Conservation (phyloP, 2,113 vertebrate species). For the Pseudorhombus dupliciocellatus region DNA sequence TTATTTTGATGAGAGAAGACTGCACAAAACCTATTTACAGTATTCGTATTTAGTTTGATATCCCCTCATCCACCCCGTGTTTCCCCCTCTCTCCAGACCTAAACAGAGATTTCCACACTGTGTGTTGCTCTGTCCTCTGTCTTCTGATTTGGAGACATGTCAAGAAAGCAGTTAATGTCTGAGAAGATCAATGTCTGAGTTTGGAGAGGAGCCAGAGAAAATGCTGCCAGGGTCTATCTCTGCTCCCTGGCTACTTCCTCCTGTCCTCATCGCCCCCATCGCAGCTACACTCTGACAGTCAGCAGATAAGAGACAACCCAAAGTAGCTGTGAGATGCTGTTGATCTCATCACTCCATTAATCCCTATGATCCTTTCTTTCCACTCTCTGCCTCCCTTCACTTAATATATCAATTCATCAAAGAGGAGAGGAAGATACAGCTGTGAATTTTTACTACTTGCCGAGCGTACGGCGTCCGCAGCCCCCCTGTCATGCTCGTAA, state of each 20-base stretch:
- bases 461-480: neutral
- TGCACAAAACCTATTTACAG: neutral
- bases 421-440: slow-evolving; percentile 12
- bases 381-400: slow-evolving; percentile 10
- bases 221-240: slow-evolving; percentile 31
- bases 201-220: slow-evolving; percentile 56
- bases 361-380: neutral
- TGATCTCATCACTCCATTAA: neutral
- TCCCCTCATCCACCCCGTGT: neutral
- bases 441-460: slow-evolving; percentile 22
- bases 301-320: slow-evolving; percentile 27
- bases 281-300: slow-evolving; percentile 17
- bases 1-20: neutral
- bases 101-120: neutral
- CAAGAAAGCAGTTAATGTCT: slow-evolving; percentile 25
- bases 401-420: slow-evolving; percentile 19
- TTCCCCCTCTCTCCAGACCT: neutral
- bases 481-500: slow-evolving; percentile 23
- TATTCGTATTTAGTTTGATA: slow-evolving; percentile 1
- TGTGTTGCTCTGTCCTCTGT: slow-evolving; percentile 28
- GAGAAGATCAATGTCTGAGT: slow-evolving; percentile 50
- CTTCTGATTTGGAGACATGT: slow-evolving; percentile 1
- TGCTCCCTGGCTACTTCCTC: slow-evolving; percentile 42
- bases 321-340: slow-evolving; percentile 3
- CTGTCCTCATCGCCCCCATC: slow-evolving; percentile 30